phyloP scores from a whole-genome alignment of 2,113 vertebrate genomes.

The Atrichornis clamosus region DNA sequence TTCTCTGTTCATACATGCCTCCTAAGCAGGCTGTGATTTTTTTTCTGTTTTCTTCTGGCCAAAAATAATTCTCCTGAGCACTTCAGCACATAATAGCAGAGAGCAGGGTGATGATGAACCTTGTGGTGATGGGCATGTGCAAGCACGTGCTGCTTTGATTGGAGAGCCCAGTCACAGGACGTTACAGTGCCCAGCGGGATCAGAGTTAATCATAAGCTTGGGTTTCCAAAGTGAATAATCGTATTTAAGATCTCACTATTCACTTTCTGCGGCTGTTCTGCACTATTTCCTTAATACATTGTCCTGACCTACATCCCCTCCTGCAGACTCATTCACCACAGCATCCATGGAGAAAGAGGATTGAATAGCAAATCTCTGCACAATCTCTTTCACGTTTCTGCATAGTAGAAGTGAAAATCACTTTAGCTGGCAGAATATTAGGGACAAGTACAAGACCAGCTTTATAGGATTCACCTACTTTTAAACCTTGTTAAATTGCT shows the following conservation, averaged over 20 bases:
- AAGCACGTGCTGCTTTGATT: not conserved
- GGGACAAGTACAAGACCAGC: not conserved
- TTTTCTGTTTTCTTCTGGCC: not conserved
- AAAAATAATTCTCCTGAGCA: not conserved
- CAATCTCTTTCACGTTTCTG: constrained; percentile 22
- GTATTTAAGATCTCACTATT: constrained; percentile 40
- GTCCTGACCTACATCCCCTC: constrained; percentile 56
- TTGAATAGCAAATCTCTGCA: constrained; percentile 54
- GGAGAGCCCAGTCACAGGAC: not conserved
- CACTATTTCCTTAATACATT: constrained; percentile 49
- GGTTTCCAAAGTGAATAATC: constrained; percentile 61
- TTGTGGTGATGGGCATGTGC: not conserved
- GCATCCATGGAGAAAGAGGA: not conserved
- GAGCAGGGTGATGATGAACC: not conserved
- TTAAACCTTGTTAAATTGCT: constrained; percentile 33
- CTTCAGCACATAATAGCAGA: not conserved
- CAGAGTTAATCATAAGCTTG: constrained; percentile 39
- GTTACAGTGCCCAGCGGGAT: not conserved
- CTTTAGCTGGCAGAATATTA: constrained; percentile 32
- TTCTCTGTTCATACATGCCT: not conserved
- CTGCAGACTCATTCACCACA: constrained; percentile 15
- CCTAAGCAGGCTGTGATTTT: not conserved
- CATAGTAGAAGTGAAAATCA: constrained; percentile 13
- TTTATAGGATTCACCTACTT: constrained; percentile 41
- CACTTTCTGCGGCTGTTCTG: constrained; percentile 36